A percentile compares a stretch with the other conserved stretches of the same genome.
Evolutionary conservation across 2,797 vertebrate genomes (phyloP).

Genomic region (Sylvia borin): DNA sequence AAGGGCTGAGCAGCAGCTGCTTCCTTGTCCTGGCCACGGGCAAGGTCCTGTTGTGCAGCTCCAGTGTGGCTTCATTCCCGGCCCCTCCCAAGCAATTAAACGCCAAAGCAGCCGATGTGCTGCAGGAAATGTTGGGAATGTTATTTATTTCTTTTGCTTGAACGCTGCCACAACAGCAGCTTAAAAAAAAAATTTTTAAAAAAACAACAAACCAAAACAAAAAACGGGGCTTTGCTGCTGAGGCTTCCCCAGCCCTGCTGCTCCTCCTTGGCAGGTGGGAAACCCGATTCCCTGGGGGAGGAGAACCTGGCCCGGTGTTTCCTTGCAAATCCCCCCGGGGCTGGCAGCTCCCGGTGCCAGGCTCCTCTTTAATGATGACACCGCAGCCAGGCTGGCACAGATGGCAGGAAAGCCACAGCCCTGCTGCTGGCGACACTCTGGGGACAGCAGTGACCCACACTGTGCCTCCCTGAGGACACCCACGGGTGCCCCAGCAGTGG

Average conservation of each 20-base stretch:
- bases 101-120: background rate
- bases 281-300: fast-evolving
- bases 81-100: slow-evolving; percentile 7
- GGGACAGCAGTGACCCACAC: background rate
- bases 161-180: background rate
- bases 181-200: background rate
- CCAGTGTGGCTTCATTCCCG: background rate
- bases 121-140: background rate
- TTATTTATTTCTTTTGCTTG: background rate
- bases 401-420: background rate
- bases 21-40: background rate
- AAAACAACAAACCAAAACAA: too few relatives aligned
- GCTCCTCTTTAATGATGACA: fast-evolving
- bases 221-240: fast-evolving
- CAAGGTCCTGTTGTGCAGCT: slow-evolving; percentile 7
- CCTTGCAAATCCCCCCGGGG: background rate
- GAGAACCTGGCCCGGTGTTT: fast-evolving
- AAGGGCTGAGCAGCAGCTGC: background rate
- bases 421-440: background rate
- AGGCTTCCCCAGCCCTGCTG: background rate
- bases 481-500: background rate
- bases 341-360: background rate
- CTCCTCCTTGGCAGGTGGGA: background rate
- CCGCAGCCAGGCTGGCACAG: background rate
- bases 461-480: background rate